Evolutionary conservation across 1,140 invertebrate genomes (phyloP), one percentile per base, ranked within the genome.

Genomic region (Ectropis grisescens): DNA sequence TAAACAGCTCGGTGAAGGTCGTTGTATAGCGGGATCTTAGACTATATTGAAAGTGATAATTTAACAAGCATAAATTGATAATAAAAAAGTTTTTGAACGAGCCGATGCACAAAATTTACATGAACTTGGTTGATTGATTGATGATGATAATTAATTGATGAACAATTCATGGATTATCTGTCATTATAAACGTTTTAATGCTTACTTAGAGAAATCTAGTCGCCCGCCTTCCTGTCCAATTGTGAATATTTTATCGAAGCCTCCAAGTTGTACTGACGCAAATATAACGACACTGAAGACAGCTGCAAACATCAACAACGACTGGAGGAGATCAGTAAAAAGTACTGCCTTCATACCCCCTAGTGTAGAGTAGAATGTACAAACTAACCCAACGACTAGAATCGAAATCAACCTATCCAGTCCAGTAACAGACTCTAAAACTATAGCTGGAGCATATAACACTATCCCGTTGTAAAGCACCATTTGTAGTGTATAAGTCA

Each of bases 341-440:
- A 98, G 89, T 1, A 97, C 95, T 2, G 95, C 95, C 79, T 97
- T 97, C 88, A 98, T 94, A 1, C 96, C 96, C 24, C 96, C 95
- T 86, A 96, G 69, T 2, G 93, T 92, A 0, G 95, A 95, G 69
- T 98, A 98, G 60, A 97, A 94, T 8, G 96, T 96, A 75, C 95
- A 97, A 0, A 95, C 93, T 29, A 93, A 66, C 48, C 96, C 96
- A 13, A 97, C 90, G 2, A 89, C 85, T 16, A 96, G 59, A 33
- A 98, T 94, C 3, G 94, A 91, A 32, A 86, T 72, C 32, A 88
- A 81, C 71, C 89, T 86, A 19, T 88, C 88, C 4, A 94, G 61
- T 8, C 91, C 91, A 5, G 93, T 93, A 23, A 97, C 92, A 10
- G 94, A 91, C 76, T 94, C 93, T 11, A 98, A 60, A 0, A 95